Percentiles rank a stretch among this genome's conserved stretches.
Conservation (phyloP, 2,113 vertebrate species). For the Podiceps cristatus region DNA sequence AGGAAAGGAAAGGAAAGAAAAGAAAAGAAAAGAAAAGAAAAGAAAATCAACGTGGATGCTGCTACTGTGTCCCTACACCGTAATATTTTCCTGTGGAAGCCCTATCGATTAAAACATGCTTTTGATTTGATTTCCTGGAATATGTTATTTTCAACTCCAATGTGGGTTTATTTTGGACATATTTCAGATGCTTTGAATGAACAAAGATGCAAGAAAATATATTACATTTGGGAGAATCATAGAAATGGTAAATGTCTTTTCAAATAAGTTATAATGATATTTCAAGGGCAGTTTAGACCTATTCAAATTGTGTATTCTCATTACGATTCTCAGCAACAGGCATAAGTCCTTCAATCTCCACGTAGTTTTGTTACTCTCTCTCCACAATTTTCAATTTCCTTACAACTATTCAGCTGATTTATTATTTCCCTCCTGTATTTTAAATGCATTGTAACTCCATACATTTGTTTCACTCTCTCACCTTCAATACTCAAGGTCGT, state of each 20-base stretch:
- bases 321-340: slow-evolving; percentile 68
- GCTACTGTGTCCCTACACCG: not conserved
- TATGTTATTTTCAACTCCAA: slow-evolving; percentile 43
- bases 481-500: slow-evolving; percentile 62
- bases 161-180: slow-evolving; percentile 40
- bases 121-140: slow-evolving; percentile 48
- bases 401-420: slow-evolving; percentile 71
- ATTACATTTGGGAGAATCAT: slow-evolving; percentile 37
- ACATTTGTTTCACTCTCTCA: slow-evolving; percentile 70
- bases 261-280: slow-evolving; percentile 73
- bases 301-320: slow-evolving; percentile 61
- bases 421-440: slow-evolving; percentile 69
- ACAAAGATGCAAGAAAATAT: slow-evolving; percentile 45
- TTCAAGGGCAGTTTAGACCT: slow-evolving; percentile 69
- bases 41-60: slow-evolving; percentile 20
- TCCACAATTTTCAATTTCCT: slow-evolving; percentile 73
- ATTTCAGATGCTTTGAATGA: slow-evolving; percentile 22
- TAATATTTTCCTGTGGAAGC: slow-evolving; percentile 14
- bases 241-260: slow-evolving; percentile 52
- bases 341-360: slow-evolving; percentile 37
- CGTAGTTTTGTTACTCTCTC: slow-evolving; percentile 71
- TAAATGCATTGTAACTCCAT: slow-evolving; percentile 68
- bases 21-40: not conserved
- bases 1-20: too few relatives aligned
- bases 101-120: slow-evolving; percentile 1